Percentiles rank a stretch among this genome's conserved stretches.
Conservation (phyloP, 92 coral and sea anemone species). For the Parazoanthus darwini region DNA sequence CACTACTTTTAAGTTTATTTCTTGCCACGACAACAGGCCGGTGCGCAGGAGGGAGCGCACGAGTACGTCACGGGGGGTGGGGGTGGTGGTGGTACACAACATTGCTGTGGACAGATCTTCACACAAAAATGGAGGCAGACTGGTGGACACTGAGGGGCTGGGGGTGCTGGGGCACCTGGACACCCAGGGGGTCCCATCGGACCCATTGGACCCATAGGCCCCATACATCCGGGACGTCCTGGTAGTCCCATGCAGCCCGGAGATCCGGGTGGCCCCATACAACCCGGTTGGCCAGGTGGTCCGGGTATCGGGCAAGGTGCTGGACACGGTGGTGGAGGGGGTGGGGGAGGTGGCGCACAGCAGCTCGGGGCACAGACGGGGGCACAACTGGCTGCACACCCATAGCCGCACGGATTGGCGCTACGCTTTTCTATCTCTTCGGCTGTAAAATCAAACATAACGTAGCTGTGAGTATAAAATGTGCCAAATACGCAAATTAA, state of each 20-base stretch:
- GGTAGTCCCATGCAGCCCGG: slow-evolving; percentile 74
- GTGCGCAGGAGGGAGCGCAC: slow-evolving; percentile 69
- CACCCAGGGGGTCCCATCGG: slow-evolving; percentile 91
- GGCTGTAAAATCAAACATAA: not conserved
- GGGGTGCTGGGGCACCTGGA: slow-evolving; percentile 92
- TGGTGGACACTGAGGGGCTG: slow-evolving; percentile 92
- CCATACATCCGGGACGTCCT: slow-evolving; percentile 73
- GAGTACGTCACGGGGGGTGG: slow-evolving; percentile 69
- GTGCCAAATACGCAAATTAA: no score
- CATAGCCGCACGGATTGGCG: slow-evolving; percentile 82
- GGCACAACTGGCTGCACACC: slow-evolving; percentile 70
- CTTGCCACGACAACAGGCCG: slow-evolving; percentile 55
- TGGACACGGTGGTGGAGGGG: slow-evolving; percentile 46
- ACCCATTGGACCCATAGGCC: slow-evolving; percentile 86
- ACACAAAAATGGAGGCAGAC: slow-evolving; percentile 91
- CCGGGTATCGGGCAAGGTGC: slow-evolving; percentile 62
- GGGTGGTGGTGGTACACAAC: slow-evolving; percentile 52
- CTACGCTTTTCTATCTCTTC: slow-evolving; percentile 64
- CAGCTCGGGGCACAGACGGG: slow-evolving; percentile 75
- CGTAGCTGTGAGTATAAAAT: not conserved
- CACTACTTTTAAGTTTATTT: no score
- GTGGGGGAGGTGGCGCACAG: slow-evolving; percentile 74
- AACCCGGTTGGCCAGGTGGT: slow-evolving; percentile 92
- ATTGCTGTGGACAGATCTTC: slow-evolving; percentile 89
- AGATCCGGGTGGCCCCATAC: slow-evolving; percentile 87